Conservation (phyloP, 1,140 invertebrate genomes). For the Maniola jurtina region DNA sequence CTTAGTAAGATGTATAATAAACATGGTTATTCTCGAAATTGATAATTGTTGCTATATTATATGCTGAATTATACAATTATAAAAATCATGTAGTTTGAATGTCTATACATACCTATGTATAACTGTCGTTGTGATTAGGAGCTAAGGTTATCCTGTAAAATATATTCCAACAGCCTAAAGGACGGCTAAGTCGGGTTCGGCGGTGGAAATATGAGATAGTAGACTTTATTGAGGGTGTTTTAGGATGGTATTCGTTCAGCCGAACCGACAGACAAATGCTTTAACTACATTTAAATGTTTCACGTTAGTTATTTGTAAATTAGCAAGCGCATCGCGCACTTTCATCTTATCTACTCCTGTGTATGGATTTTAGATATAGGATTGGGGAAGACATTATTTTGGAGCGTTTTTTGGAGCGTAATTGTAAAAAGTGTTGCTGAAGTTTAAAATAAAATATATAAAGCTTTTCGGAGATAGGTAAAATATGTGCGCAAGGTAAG, state of each 20-base stretch:
- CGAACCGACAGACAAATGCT: conserved; percentile 68
- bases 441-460: not conserved
- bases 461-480: no score
- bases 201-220: conserved; percentile 22
- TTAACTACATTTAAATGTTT: conserved; percentile 76
- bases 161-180: conserved; percentile 66
- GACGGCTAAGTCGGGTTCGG: conserved; percentile 68
- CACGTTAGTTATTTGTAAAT: conserved; percentile 67
- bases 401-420: not conserved
- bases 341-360: conserved; percentile 22
- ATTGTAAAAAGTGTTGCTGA: conserved; percentile 14
- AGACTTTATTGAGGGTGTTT: conserved; percentile 22
- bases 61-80: conserved; percentile 21
- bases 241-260: conserved; percentile 38
- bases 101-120: conserved; percentile 43
- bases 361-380: conserved; percentile 19
- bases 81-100: conserved; percentile 35
- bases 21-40: conserved; percentile 10
- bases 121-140: conserved; percentile 71
- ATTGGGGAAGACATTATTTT: conserved; percentile 17
- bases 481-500: no score
- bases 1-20: not conserved
- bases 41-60: conserved; percentile 18
- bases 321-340: conserved; percentile 47
- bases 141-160: conserved; percentile 47